Evolutionary conservation across 2,888 invertebrate genomes (phyloP).

Genomic region (Athripsodes cinereus): DNA sequence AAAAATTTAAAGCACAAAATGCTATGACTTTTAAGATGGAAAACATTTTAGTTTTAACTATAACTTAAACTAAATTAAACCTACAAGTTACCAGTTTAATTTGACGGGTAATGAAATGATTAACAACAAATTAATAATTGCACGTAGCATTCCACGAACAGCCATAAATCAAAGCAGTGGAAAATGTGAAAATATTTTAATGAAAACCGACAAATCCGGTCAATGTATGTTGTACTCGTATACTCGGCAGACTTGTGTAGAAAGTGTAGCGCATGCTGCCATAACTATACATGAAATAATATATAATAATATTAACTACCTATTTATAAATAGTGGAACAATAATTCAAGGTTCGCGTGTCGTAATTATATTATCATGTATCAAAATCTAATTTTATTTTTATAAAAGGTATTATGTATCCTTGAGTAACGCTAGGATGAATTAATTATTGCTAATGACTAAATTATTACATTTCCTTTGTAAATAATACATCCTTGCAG

Average conservation of each 20-base stretch:
- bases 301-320: too few species aligned
- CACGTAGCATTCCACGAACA: neutral
- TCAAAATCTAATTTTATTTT: neutral
- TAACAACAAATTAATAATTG: conserved; percentile 1
- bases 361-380: neutral
- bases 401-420: neutral
- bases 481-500: neutral
- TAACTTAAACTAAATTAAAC: too few species aligned
- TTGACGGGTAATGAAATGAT: neutral
- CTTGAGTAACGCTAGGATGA: neutral
- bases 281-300: too few species aligned
- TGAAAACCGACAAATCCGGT: conserved; percentile 2
- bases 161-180: neutral
- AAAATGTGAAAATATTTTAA: neutral
- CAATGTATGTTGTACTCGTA: neutral
- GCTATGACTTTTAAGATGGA: too few species aligned
- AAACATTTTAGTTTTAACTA: too few species aligned
- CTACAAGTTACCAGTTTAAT: neutral
- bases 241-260: too few species aligned
- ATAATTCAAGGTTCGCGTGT: conserved; percentile 1
- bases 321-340: neutral
- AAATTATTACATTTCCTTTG: neutral
- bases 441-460: neutral
- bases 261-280: too few species aligned
- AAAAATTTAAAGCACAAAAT: too few species aligned